phyloP scores from a whole-genome alignment of 2,113 vertebrate genomes.

The Proteles cristata region DNA sequence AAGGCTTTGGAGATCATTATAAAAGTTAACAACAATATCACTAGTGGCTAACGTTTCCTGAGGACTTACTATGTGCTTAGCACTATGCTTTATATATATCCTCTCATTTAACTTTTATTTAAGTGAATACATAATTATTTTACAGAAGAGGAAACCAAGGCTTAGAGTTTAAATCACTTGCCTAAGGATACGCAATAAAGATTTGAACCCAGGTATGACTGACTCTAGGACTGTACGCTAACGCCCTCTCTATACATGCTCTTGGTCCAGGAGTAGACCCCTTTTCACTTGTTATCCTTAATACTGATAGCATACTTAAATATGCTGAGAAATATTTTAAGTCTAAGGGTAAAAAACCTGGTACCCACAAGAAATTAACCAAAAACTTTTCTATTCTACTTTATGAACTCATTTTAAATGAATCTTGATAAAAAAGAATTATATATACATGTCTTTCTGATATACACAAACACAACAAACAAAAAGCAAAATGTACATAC shows the following conservation, averaged over 20 bases:
- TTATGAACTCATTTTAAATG: constrained; percentile 31
- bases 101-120: not conserved
- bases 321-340: not conserved
- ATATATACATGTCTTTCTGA: not conserved
- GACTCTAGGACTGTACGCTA: not conserved
- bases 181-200: not conserved
- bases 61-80: not conserved
- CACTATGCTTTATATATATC: not conserved
- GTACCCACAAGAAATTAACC: not conserved
- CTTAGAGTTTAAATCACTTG: not conserved
- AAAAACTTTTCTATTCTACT: constrained; percentile 10
- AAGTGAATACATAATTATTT: not conserved
- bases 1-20: not conserved
- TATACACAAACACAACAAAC: constrained; percentile 28
- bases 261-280: constrained; percentile 4
- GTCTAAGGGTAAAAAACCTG: not conserved
- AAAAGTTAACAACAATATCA: not conserved
- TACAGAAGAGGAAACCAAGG: constrained; percentile 16
- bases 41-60: not conserved
- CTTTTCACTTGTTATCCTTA: constrained; percentile 12
- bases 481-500: constrained; percentile 85
- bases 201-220: not conserved
- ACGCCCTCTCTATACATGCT: not conserved
- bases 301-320: not conserved
- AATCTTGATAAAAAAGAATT: not conserved